Evolutionary conservation across 1,140 invertebrate genomes (phyloP).

Genomic region (Belonocnema kinseyi): DNA sequence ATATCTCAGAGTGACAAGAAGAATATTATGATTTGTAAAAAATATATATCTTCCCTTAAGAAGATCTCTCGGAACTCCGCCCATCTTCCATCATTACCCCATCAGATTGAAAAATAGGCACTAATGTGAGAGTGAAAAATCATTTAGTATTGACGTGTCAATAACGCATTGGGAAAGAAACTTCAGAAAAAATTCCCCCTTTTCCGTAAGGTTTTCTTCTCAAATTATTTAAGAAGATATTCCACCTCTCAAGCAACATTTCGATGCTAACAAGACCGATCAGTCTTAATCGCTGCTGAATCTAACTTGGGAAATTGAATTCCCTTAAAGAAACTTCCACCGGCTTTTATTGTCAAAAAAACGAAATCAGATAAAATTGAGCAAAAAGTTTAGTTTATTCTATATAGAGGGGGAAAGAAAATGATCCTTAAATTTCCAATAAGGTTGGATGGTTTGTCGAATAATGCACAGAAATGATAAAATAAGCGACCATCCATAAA

Average conservation of each 20-base stretch:
- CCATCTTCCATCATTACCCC: conserved; percentile 6
- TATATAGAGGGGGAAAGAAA: not conserved
- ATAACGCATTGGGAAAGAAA: not conserved
- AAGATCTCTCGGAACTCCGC: conserved; percentile 7
- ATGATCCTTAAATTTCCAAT: not conserved
- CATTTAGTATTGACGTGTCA: conserved; percentile 17
- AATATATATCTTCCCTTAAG: not conserved
- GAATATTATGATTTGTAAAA: not conserved
- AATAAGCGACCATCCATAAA: too few species aligned
- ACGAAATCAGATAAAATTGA: too few species aligned
- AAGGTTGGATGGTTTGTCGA: too few species aligned
- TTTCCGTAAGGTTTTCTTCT: not conserved
- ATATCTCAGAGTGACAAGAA: not conserved
- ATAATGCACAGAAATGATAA: too few species aligned
- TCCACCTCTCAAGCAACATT: conserved; percentile 2
- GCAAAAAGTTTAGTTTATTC: not conserved
- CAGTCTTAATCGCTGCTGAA: conserved; percentile 16
- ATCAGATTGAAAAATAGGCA: conserved; percentile 5
- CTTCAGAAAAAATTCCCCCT: not conserved
- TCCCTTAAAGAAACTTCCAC: not conserved
- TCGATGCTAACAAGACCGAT: conserved; percentile 26
- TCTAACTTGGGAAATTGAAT: conserved; percentile 4
- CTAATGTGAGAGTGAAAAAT: conserved; percentile 20
- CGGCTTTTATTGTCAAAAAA: not conserved
- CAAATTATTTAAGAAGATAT: not conserved